Base-by-base conservation (phyloP, 2,888 invertebrate species). In the Catocala sponsa region DNA sequence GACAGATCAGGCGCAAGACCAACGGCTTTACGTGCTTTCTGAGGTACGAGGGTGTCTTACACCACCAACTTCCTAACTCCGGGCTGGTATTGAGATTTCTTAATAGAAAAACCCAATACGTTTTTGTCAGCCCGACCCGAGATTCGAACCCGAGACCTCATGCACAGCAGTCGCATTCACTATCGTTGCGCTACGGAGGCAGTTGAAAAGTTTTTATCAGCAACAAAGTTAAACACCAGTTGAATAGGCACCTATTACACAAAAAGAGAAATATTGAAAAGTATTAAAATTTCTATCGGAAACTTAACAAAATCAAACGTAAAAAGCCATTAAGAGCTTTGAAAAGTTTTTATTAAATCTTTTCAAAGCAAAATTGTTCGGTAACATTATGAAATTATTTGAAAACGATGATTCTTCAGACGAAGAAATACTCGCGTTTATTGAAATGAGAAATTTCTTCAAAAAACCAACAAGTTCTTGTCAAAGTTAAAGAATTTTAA, bases 311-410 rank as follows among this genome's bases (percentile, higher is more conserved):
- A 76, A 75, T 75, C 74, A 74, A 76, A 75, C 55, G 74, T 65
- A 61, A 73, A 72, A 75, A 69, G 74, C 76, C 74, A 75, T 75
- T 71, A 75, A 54, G 63, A 72, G 60, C 59, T 73, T 44, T 47
- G 38, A 52, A 66, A 78, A 67, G 33, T 73, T 78, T 78, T 67
- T 73, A 78, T 71, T 78, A 75, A 78, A 78, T 70, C 63, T 61
- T 63, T 67, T 71, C 48, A 49, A 58, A 68, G 58, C 53, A 61
- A 73, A 76, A 73, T 71, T 71, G 65, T 70, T 75, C 48, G 11
- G 48, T 53, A 70, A 66, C 63, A 69, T 77, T 70, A 71, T 62
- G 58, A 59, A 73, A 70, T 76, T 63, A 78, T 71, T 66, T 67
- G 56, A 66, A 44, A 70, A 65, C 62, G 70, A 41, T 9, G 32